Evolutionary conservation across 2,888 invertebrate species (phyloP), one percentile per base, ranked within the genome.

Genomic region (Drosophila setosimentum): DNA sequence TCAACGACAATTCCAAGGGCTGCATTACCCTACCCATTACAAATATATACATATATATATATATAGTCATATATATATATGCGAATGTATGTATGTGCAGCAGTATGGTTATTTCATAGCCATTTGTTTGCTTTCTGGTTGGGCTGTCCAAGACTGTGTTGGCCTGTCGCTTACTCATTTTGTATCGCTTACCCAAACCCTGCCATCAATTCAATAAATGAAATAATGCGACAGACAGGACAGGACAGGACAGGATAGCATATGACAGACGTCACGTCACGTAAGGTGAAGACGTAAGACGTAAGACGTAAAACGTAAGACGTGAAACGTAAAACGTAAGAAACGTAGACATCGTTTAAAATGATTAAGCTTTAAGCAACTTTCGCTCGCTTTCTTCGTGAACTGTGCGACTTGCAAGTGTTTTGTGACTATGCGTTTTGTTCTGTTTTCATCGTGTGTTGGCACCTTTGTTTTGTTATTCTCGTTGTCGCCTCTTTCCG

Each of bases 361-460:
- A 69, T 80, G 70, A 80, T 80, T 70, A 21, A 55, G 73, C 73
- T 69, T 79, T 79, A 69, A 73, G 73, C 66, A 62, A 81, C 81
- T 79, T 79, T 79, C 69, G 73, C 73, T 73, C 53, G 42, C 53
- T 66, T 61, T 68, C 68, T 76, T 68, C 48, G 68, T 60, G 60
- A 78, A 80, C 63, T 75, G 66, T 68, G 50, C 54, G 61, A 40
- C 68, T 68, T 70, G 67, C 51, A 69, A 59, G 29, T 73, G 51
- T 49, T n/a, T 18, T 40, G 57, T 13, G 21, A 7, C 29, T 58
- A 13, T 42, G 27, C n/a, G 50, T 60, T 49, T 60, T 49, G 32
- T 59, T 55, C 70, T 63, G 62, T 70, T 68, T 68, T 30, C 64
- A 49, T 73, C 66, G 63, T 65, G 64, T 71, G 64, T 76, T 80